Evolutionary conservation across 2,113 vertebrate genomes (phyloP).

Genomic region (Tragelaphus imberbis): DNA sequence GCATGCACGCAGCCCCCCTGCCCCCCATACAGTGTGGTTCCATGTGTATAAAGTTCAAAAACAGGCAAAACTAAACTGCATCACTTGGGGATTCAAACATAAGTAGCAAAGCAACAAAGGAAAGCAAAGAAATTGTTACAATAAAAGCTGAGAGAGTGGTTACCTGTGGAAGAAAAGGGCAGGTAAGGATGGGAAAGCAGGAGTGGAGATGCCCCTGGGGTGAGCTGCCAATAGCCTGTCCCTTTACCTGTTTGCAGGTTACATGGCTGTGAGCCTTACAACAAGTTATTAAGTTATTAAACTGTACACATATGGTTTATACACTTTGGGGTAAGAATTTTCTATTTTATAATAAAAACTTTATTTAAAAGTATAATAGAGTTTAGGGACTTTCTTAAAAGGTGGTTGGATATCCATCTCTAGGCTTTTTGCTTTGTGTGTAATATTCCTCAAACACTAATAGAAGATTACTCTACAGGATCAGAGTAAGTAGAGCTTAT

Average conservation of each 20-base stretch:
- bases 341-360: not conserved
- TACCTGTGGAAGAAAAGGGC: not conserved
- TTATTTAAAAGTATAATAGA: not conserved
- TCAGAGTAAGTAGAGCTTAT: not conserved
- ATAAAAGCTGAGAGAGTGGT: not conserved
- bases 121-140: not conserved
- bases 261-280: not conserved
- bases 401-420: not conserved
- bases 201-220: not conserved
- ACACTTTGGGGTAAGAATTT: not conserved
- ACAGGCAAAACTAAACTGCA: not conserved
- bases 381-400: not conserved
- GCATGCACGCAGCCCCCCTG: accelerated
- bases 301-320: not conserved
- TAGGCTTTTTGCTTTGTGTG: not conserved
- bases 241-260: not conserved
- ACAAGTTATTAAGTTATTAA: not conserved
- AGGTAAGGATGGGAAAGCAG: not conserved
- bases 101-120: not conserved
- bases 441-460: not conserved
- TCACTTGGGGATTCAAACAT: not conserved
- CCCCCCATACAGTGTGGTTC: not conserved
- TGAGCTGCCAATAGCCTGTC: not conserved
- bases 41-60: not conserved
- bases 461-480: not conserved